These are phyloP conservation scores for Tinamus major DNA, from an alignment of 2,797 vertebrate genomes.

Conservation along the genomic window DNA sequence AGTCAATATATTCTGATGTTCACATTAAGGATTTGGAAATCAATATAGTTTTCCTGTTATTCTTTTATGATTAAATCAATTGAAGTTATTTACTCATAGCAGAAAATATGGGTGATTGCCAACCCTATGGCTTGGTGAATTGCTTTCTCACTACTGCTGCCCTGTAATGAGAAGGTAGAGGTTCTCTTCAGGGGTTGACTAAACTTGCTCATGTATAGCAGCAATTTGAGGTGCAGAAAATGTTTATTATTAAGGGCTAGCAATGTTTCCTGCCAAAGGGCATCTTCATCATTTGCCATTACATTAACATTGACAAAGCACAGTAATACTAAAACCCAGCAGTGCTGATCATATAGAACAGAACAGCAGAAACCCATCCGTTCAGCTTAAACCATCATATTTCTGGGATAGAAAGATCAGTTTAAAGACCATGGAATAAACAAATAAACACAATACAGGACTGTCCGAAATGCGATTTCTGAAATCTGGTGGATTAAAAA, in stretches of 20 bases:
- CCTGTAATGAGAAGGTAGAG: constrained; percentile 81
- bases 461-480: constrained; percentile 55
- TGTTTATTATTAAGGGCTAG: constrained; percentile 81
- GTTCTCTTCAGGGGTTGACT: constrained; percentile 77
- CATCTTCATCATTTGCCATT: constrained; percentile 78
- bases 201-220: constrained; percentile 79
- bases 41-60: constrained; percentile 84
- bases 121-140: constrained; percentile 76
- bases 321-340: constrained; percentile 60
- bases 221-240: constrained; percentile 80
- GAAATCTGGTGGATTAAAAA: constrained; percentile 57
- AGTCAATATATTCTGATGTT: constrained; percentile 83
- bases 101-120: constrained; percentile 82
- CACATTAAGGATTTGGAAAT: constrained; percentile 85
- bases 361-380: constrained; percentile 52
- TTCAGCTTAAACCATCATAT: constrained; percentile 20
- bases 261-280: constrained; percentile 77
- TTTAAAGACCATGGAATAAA: constrained; percentile 65
- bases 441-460: constrained; percentile 45
- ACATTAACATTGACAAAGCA: constrained; percentile 78
- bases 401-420: constrained; percentile 28
- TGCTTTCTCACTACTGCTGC: constrained; percentile 77
- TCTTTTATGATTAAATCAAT: constrained; percentile 89
- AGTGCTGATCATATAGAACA: constrained; percentile 43
- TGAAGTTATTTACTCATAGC: constrained; percentile 85